These are phyloP conservation scores for Gymnoscopelus braueri DNA, from an alignment of 2,797 vertebrate species.

Conservation along the genomic window DNA sequence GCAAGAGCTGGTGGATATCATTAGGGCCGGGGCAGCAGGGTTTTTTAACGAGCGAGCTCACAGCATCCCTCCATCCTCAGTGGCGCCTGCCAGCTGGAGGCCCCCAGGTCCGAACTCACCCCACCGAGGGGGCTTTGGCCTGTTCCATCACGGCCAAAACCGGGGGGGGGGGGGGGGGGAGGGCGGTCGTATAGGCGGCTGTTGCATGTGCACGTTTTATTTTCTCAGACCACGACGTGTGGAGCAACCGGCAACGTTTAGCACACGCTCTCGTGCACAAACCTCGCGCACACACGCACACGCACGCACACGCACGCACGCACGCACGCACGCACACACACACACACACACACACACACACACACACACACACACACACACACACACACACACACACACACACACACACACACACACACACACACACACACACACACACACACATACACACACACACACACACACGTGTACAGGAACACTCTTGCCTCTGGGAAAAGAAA, in stretches of 20 bases:
- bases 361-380: slow-evolving; percentile 15
- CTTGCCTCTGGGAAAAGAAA: slow-evolving; percentile 6
- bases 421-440: slow-evolving; percentile 18
- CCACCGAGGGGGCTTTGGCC: slow-evolving; percentile 39
- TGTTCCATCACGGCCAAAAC: slow-evolving; percentile 50
- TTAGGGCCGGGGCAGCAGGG: slow-evolving; percentile 63
- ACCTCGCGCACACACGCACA: slow-evolving; percentile 19
- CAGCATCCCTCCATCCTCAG: slow-evolving; percentile 71
- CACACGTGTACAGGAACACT: slow-evolving; percentile 7
- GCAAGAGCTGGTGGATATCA: slow-evolving; percentile 65
- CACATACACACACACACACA: slow-evolving; percentile 19
- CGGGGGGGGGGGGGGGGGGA: slow-evolving; percentile 22
- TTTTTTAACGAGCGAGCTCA: slow-evolving; percentile 71
- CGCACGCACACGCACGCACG: no score
- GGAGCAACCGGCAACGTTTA: slow-evolving; percentile 42
- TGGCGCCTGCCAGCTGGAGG: slow-evolving; percentile 71
- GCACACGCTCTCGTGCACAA: slow-evolving; percentile 26
- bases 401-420: slow-evolving; percentile 25
- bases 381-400: slow-evolving; percentile 5
- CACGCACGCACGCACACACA: no score
- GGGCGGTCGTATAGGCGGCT: no score
- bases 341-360: slow-evolving; percentile 17
- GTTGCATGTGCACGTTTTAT: slow-evolving; percentile 15
- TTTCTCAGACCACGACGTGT: slow-evolving; percentile 58
- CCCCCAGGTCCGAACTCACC: slow-evolving; percentile 49